A percentile compares a stretch with the other conserved stretches of the same genome.
Conservation (phyloP, 2,888 invertebrate species). For the Agrochola litura region DNA sequence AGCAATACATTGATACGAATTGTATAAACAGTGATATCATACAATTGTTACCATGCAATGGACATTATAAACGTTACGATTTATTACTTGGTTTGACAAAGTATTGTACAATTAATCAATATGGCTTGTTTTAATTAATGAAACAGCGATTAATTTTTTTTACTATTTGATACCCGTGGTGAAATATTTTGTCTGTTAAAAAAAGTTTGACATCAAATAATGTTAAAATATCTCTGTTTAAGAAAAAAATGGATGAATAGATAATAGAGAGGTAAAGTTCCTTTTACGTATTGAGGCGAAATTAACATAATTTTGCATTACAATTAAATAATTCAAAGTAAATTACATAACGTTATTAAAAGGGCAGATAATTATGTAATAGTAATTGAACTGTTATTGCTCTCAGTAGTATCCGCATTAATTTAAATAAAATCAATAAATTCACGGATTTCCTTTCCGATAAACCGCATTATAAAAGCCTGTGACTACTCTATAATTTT, state of each 20-base stretch:
- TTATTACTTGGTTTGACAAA: constrained; percentile 5
- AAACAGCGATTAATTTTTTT: not conserved
- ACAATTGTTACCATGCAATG: constrained; percentile 35
- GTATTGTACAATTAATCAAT: not conserved
- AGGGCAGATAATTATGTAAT: constrained; percentile 15
- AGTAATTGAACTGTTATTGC: constrained; percentile 17
- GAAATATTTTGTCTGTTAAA: no score
- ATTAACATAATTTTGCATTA: constrained; percentile 1
- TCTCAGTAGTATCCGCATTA: constrained; percentile 5
- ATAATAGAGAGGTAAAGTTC: not conserved
- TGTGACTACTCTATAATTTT: not conserved
- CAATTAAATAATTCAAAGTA: constrained; percentile 20
- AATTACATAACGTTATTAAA: constrained; percentile 22
- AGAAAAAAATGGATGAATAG: not conserved
- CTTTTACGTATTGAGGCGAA: not conserved
- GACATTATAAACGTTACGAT: constrained; percentile 19
- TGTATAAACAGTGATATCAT: constrained; percentile 47
- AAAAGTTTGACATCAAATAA: no score
- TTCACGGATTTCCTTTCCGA: constrained; percentile 14
- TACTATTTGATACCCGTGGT: not conserved
- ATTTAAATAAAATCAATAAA: constrained; percentile 27
- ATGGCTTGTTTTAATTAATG: not conserved
- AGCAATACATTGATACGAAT: constrained; percentile 44
- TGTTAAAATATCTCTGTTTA: no score
- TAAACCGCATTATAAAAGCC: not conserved